phyloP scores from a whole-genome alignment of 2,888 invertebrate species.

The Ennomos erosarius region DNA sequence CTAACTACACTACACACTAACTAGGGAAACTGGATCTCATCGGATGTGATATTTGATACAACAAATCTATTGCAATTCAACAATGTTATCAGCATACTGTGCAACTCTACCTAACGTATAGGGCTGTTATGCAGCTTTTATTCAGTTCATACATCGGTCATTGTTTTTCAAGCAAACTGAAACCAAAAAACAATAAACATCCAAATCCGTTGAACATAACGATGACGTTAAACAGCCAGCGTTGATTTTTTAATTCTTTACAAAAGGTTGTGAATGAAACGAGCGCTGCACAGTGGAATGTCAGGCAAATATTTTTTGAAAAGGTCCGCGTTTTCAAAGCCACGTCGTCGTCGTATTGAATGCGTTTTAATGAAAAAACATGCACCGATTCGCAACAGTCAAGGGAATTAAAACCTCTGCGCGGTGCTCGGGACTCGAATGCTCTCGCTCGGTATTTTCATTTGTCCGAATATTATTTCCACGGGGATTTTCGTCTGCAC shows the following conservation, averaged over 20 bases:
- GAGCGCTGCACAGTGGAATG: slow-evolving; percentile 68
- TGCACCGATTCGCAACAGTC: slow-evolving; percentile 84
- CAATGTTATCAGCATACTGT: too few relatives aligned
- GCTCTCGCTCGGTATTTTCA: slow-evolving; percentile 77
- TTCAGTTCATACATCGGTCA: too few relatives aligned
- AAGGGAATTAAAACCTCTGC: slow-evolving; percentile 82
- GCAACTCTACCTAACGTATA: too few relatives aligned
- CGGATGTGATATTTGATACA: too few relatives aligned
- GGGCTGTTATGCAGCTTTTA: too few relatives aligned
- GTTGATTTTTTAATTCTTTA: slow-evolving; percentile 60
- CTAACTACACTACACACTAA: too few relatives aligned
- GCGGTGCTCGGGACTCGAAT: slow-evolving; percentile 69
- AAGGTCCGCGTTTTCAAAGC: slow-evolving; percentile 82
- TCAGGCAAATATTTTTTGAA: slow-evolving; percentile 81
- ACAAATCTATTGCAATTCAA: too few relatives aligned
- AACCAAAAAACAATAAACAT: slow-evolving; percentile 10
- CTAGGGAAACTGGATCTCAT: too few relatives aligned
- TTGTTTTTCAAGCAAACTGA: background rate
- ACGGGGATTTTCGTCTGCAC: slow-evolving; percentile 60
- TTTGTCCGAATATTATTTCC: slow-evolving; percentile 80
- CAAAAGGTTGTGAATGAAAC: slow-evolving; percentile 67
- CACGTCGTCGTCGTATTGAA: slow-evolving; percentile 83
- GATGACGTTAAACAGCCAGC: slow-evolving; percentile 47
- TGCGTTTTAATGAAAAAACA: slow-evolving; percentile 86
- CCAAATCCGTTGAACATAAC: slow-evolving; percentile 31